Evolutionary conservation across 1,140 invertebrate genomes (phyloP).

Genomic region (Doryteuthis pealeii): DNA sequence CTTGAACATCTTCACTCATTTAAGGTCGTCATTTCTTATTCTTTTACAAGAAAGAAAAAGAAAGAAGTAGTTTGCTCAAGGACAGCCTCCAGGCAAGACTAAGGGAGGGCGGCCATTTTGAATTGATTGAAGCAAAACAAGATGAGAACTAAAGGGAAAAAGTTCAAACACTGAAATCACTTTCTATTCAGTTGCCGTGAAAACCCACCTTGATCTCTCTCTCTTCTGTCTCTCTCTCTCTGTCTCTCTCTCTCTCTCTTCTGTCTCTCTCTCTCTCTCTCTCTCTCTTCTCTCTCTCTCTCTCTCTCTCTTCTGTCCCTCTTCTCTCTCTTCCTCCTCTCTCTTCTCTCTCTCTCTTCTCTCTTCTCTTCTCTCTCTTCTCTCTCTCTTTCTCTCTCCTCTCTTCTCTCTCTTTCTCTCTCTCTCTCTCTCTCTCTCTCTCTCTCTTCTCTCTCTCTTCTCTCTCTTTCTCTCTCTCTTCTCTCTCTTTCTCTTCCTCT

Average conservation of each 20-base stretch:
- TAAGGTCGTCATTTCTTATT: too few relatives aligned
- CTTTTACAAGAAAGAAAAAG: too few relatives aligned
- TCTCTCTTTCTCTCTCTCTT: neutral
- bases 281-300: conserved; percentile 10
- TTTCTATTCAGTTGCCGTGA: too few relatives aligned
- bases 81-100: too few relatives aligned
- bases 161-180: too few relatives aligned
- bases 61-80: too few relatives aligned
- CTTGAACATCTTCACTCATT: too few relatives aligned
- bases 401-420: neutral
- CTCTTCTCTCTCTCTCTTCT: neutral
- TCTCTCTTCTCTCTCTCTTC: neutral
- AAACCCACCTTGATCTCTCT: too few relatives aligned
- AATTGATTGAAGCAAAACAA: too few relatives aligned
- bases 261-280: neutral
- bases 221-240: neutral
- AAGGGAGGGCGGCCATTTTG: too few relatives aligned
- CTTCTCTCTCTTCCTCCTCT: neutral
- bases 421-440: neutral
- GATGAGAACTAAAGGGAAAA: too few relatives aligned
- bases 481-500: neutral
- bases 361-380: neutral
- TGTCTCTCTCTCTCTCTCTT: too few relatives aligned
- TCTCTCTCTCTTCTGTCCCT: neutral
- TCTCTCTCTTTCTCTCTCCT: neutral